Evolutionary conservation across 2,888 invertebrate species (phyloP).

Genomic region (Chalcis sispes): DNA sequence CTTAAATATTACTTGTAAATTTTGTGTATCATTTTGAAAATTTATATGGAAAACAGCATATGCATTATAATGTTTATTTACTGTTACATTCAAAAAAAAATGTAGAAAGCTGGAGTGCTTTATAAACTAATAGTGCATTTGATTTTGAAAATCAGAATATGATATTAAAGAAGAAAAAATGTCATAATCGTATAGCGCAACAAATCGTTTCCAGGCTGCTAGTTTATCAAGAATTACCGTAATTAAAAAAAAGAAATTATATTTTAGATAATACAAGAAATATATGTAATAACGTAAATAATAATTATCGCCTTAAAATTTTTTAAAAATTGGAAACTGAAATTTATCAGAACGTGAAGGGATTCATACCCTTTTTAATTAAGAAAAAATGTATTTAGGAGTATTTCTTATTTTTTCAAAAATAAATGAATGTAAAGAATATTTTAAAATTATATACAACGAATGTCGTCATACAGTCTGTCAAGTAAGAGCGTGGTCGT

Average conservation of each 20-base stretch:
- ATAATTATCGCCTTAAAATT: neutral
- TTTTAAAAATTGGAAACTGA: neutral
- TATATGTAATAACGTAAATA: slow-evolving; percentile 7
- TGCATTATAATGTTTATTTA: slow-evolving; percentile 1
- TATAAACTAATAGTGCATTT: neutral
- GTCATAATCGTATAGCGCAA: slow-evolving; percentile 7
- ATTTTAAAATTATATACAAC: neutral
- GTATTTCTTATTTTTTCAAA: neutral
- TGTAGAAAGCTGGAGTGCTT: neutral
- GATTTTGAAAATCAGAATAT: slow-evolving; percentile 1
- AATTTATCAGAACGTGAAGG: neutral
- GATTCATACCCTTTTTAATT: neutral
- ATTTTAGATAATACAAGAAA: neutral
- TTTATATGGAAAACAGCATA: slow-evolving; percentile 7
- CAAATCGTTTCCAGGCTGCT: neutral
- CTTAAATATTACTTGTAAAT: neutral
- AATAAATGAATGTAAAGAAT: neutral
- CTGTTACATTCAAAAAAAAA: neutral
- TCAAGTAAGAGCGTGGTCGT: too few relatives aligned
- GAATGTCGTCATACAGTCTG: slow-evolving; percentile 1
- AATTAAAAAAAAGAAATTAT: neutral
- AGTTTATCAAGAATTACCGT: neutral
- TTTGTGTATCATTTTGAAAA: neutral
- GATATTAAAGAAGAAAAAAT: neutral
- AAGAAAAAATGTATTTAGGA: neutral